Base-by-base conservation (phyloP, 2,113 vertebrate species). In the Micromys minutus region DNA sequence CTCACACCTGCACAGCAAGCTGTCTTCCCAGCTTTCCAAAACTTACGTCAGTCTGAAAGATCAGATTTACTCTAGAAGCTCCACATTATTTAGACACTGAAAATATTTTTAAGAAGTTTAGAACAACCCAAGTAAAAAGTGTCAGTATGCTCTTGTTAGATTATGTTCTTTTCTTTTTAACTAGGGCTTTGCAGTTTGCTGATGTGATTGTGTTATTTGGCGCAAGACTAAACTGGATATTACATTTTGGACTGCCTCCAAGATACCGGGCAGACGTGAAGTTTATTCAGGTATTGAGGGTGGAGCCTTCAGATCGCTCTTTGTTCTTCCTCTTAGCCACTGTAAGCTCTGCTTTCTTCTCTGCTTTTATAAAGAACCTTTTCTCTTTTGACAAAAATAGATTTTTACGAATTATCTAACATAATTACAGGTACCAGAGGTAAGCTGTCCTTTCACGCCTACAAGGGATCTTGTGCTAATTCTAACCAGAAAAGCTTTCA, bases 171-270 rank as follows among this genome's bases (percentile, higher is more conserved):
- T 50, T 76, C 26, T 76, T 76, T 50, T 92, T 89, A 77, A 72
- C 91, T 96, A 99, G 99, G 98, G 99, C 99, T 96, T 98, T 99
- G 94, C 98, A 99, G 36, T 98, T 98, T 97, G 99, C 99, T 94
- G 99, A 99, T 97, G 99, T 99, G 91, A 98, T 99, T 75, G 90
- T 99, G 95, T 98, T 99, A 94, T 96, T 99, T 91, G 99, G 99
- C 96, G 99, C 99, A 80, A 99, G 99, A 95, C 98, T 99, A 85
- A 99, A 99, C 86, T 99, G 99, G 99, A 99, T 99, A 95, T 98
- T 99, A 93, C 99, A 99, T 98, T 99, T 99, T 98, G 99, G 99
- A 75, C 98, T 99, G 87, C 99, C 99, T 63, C 99, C 99, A 29
- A 98, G 99, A 95, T 99, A 99, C 95, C 99, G 86, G 84, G 98